Evolutionary conservation across 2,797 vertebrate genomes (phyloP).

Genomic region (Melanotaenia nigrans): DNA sequence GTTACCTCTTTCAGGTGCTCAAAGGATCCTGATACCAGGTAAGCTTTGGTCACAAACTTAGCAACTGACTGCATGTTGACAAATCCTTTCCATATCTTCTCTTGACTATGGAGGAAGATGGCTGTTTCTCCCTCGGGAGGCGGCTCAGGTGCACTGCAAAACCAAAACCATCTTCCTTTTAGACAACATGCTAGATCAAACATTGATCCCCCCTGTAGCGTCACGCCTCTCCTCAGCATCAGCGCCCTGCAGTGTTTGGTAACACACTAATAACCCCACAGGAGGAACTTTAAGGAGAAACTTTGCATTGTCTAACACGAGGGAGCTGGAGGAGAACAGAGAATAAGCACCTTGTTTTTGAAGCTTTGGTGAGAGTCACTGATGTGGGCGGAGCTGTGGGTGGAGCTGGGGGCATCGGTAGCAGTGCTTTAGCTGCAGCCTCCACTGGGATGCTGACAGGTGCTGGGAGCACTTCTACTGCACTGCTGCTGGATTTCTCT

Average conservation of each 20-base stretch:
- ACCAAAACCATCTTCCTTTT: constrained; percentile 37
- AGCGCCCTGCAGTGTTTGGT: too few species aligned
- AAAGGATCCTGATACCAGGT: constrained; percentile 94
- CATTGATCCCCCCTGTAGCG: too few species aligned
- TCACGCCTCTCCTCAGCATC: too few species aligned
- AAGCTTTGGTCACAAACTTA: constrained; percentile 99
- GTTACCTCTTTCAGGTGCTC: constrained; percentile 94
- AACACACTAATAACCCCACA: not conserved
- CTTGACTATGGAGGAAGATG: constrained; percentile 92
- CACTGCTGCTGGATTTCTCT: constrained; percentile 58
- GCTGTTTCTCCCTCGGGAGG: constrained; percentile 92
- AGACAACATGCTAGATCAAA: constrained; percentile 1
- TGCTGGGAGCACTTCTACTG: constrained; percentile 35
- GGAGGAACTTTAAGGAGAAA: not conserved
- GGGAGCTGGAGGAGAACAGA: not conserved
- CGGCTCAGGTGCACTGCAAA: constrained; percentile 84
- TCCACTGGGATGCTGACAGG: constrained; percentile 64
- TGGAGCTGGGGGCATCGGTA: constrained; percentile 76
- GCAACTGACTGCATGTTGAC: constrained; percentile 98
- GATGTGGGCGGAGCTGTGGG: constrained; percentile 66
- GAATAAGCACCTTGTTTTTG: constrained; percentile 67
- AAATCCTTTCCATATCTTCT: constrained; percentile 98
- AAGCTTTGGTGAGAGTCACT: constrained; percentile 46
- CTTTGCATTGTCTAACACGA: not conserved
- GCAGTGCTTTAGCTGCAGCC: constrained; percentile 46